Evolutionary conservation across 2,113 vertebrate species (phyloP).

Genomic region (Daphoenositta chrysoptera): DNA sequence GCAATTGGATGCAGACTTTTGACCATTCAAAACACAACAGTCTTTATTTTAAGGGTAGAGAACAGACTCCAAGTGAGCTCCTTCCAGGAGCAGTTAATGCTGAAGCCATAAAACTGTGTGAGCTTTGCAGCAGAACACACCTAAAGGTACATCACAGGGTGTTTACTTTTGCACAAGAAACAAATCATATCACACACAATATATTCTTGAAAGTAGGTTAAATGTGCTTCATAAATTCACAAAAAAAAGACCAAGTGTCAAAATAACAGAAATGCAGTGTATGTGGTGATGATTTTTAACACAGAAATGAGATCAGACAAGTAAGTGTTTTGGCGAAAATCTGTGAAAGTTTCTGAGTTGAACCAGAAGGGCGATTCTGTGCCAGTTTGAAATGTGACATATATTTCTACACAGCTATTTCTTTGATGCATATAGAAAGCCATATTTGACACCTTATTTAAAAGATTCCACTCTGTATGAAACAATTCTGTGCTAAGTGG

Average conservation of each 20-base stretch:
- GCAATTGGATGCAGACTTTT: background rate
- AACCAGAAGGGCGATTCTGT: background rate
- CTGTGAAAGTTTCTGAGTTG: background rate
- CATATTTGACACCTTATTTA: constrained; percentile 13
- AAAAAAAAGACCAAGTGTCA: background rate
- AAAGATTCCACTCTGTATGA: background rate
- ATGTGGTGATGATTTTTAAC: background rate
- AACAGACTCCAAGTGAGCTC: background rate
- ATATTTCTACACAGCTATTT: background rate
- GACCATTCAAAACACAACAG: background rate
- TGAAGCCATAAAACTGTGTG: background rate
- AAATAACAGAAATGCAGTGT: background rate
- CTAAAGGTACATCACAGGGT: background rate
- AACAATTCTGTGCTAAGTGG: background rate
- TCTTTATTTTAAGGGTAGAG: background rate
- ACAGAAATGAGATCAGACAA: background rate
- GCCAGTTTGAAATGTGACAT: background rate
- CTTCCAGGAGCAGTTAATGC: background rate
- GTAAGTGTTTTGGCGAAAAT: background rate
- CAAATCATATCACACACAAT: background rate
- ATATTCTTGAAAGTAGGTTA: background rate
- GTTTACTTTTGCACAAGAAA: background rate
- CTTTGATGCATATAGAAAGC: background rate
- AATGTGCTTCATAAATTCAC: background rate
- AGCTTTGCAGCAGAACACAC: background rate